Evolutionary conservation across 64 coral and sea anemone species (phyloP).

Genomic region (Astreopora myriophthalma): DNA sequence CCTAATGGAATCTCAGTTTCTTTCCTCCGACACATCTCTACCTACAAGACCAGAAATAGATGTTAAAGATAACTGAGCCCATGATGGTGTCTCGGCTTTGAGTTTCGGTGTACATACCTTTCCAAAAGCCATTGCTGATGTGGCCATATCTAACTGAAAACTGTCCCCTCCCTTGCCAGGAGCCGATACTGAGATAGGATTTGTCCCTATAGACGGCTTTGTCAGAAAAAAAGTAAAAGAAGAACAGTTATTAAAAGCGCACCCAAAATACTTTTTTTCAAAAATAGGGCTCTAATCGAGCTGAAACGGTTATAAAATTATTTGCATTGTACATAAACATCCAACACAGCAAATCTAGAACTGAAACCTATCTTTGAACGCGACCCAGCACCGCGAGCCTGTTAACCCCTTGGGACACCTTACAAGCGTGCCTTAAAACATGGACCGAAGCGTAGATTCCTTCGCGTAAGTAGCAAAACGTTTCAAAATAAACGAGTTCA

Average conservation of each 20-base stretch:
- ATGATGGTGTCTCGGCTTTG: neutral
- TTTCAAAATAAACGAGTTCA: no score
- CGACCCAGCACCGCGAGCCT: no score
- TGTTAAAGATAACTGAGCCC: neutral
- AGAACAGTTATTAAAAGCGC: neutral
- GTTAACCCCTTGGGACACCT: no score
- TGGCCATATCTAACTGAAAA: slow-evolving; percentile 97
- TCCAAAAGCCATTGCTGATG: slow-evolving; percentile 86
- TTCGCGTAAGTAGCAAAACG: no score
- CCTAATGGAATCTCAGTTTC: slow-evolving; percentile 81
- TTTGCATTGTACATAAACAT: no score
- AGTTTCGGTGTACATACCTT: slow-evolving; percentile 60
- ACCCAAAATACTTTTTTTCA: neutral
- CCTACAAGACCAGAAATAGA: slow-evolving; percentile 39
- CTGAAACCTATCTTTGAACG: no score
- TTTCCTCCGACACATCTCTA: slow-evolving; percentile 88
- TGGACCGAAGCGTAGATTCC: no score
- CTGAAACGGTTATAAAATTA: no score
- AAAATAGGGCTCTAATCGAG: no score
- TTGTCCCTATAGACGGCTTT: slow-evolving; percentile 91
- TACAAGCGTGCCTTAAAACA: no score
- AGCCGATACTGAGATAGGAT: slow-evolving; percentile 84
- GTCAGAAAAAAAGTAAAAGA: neutral
- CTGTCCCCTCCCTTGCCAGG: slow-evolving; percentile 84
- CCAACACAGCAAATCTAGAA: no score